These are phyloP conservation scores for Trissolcus basalis DNA, from an alignment of 1,140 invertebrate species.

Conservation along the genomic window DNA sequence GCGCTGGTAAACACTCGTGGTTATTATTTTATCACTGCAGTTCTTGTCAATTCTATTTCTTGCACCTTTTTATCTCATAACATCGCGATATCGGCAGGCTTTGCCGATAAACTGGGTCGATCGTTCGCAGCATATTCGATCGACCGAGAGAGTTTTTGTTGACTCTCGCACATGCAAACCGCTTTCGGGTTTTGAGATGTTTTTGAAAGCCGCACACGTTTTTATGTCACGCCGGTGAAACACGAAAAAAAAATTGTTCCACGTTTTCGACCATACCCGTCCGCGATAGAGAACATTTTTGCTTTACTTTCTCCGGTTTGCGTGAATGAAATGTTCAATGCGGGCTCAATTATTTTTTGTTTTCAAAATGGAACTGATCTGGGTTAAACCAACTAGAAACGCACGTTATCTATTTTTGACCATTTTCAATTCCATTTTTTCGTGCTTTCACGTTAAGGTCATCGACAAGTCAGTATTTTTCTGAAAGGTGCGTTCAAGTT, in stretches of 20 bases:
- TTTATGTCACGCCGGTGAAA: conserved; percentile 27
- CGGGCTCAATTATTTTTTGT: conserved; percentile 8
- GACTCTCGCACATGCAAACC: conserved; percentile 23
- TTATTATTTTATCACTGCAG: too few species aligned
- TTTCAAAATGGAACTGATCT: background rate
- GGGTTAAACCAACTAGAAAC: too few species aligned
- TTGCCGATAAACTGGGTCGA: conserved; percentile 16
- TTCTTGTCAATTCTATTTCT: too few species aligned
- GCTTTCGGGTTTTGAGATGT: conserved; percentile 44
- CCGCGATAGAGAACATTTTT: conserved; percentile 13
- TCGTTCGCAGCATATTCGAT: conserved; percentile 35
- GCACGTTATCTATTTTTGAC: too few species aligned
- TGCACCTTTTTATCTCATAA: too few species aligned
- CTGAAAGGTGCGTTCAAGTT: too few species aligned
- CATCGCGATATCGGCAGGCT: too few species aligned
- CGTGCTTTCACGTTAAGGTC: too few species aligned
- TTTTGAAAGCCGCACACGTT: conserved; percentile 50
- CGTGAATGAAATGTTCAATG: conserved; percentile 27
- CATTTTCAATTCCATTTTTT: too few species aligned
- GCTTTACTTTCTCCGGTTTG: conserved; percentile 46
- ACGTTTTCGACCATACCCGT: conserved; percentile 44
- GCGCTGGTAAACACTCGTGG: too few species aligned
- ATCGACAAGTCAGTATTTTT: too few species aligned
- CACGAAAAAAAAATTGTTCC: conserved; percentile 46
- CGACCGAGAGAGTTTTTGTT: conserved; percentile 29